Base-by-base conservation (phyloP, 1,140 invertebrate genomes). In the Cotesia typhae region DNA sequence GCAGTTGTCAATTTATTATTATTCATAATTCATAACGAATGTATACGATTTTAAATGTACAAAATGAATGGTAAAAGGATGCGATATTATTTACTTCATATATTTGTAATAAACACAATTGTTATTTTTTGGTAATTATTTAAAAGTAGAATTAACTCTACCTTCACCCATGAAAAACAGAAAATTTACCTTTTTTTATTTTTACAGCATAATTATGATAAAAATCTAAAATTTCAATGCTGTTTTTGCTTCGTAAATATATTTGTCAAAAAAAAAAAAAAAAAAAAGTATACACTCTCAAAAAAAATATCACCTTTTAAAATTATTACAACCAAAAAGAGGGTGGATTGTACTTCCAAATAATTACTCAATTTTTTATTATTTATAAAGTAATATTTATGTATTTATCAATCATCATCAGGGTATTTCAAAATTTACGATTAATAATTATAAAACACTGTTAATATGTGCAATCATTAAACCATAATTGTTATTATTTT, bases 1-100 rank as follows among this genome's bases (percentile, higher is more conserved):
- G 78, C 78, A 71, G 80, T 84, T 84, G 80, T 85, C 81, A 78
- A 80, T 87, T 84, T 86, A 86, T 82, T 79, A 85, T 78, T 83
- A 28, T 28, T 28, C 28, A 28, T 28, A 28, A 28, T 28, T 28
- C 28, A 28, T 28, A 28, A 83, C 82, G 77, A 85, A 84, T 75
- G 85, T 87, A 87, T 86, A 87, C 85, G 85, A 87, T 84, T 86
- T 86, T 85, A 83, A 84, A 86, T 86, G 84, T 87, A 87, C 85
- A 87, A 87, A 87, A 77, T 51, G 76, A 67, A 77, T 76, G n/a
- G 63, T 65, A 35, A 41, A 63, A 71, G 17, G 20, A n/a, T 71
- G 60, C 17, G 64, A 63, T 53, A 61, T 53, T 69, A 68, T 68
- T 65, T 64, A 41, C 41, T 68, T 55, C 14, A 35, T 12, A 70